phyloP scores from a whole-genome alignment of 2,113 vertebrate species.

The Melanostigma gelatinosum region DNA sequence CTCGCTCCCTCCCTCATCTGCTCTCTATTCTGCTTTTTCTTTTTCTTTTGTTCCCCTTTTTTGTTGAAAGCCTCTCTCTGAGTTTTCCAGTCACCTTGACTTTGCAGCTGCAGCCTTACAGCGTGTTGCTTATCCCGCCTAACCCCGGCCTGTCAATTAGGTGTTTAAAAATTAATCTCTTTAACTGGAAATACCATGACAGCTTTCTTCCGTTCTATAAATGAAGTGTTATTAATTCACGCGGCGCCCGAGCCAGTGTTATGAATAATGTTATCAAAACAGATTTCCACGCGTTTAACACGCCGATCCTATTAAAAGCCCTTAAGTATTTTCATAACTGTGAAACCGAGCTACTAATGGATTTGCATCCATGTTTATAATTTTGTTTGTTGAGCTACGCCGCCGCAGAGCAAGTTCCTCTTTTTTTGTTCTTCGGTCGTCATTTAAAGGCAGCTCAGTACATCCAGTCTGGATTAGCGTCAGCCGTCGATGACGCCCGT shows the following conservation, averaged over 20 bases:
- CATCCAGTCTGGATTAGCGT: constrained; percentile 81
- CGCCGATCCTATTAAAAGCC: constrained; percentile 80
- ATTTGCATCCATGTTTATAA: constrained; percentile 82
- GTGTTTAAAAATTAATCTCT: constrained; percentile 90
- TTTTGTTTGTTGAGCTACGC: constrained; percentile 59
- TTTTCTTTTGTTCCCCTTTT: constrained; percentile 28
- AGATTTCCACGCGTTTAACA: constrained; percentile 88
- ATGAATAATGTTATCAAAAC: constrained; percentile 90
- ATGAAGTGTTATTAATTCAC: constrained; percentile 88
- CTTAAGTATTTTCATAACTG: constrained; percentile 86
- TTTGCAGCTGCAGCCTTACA: constrained; percentile 83
- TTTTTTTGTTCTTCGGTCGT: constrained; percentile 77
- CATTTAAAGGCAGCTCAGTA: constrained; percentile 78
- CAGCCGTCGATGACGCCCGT: constrained; percentile 58
- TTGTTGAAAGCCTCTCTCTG: constrained; percentile 78
- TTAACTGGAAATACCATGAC: constrained; percentile 87
- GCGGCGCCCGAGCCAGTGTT: constrained; percentile 83
- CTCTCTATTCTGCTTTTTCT: constrained; percentile 67
- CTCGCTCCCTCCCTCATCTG: constrained; percentile 74
- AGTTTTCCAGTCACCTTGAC: constrained; percentile 88
- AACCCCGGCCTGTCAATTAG: constrained; percentile 87
- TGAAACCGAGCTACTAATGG: constrained; percentile 82
- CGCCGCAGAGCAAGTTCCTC: constrained; percentile 73
- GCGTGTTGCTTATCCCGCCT: constrained; percentile 85
- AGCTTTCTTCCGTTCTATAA: constrained; percentile 85